Base-by-base conservation (phyloP, 2,113 vertebrate genomes). In the Capreolus pygargus region DNA sequence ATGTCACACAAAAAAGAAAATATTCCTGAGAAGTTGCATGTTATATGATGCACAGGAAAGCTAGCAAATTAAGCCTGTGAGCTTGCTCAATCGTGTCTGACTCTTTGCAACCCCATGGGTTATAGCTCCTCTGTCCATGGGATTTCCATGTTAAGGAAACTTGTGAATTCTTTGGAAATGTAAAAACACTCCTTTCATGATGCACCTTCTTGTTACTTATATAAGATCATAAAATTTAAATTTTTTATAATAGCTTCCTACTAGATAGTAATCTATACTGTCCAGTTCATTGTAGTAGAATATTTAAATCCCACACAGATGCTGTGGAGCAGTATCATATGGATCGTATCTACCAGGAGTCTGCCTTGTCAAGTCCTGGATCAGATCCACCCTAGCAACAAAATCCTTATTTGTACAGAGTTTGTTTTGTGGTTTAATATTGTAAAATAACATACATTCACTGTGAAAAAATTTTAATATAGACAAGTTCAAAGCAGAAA, bases 261-360 rank as follows among this genome's bases (percentile, higher is more conserved):
- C 74, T 54, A 74, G 45, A 19, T 79, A 45, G 57, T 45, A 92
- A 81, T 27, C 64, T 86, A 6, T 25, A 45, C 50, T 79, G 27
- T 39, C 52, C 70, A 52, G 12, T 70, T 85, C 28, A 19, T 76
- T 7, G 4, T 15, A 19, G 13, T 28, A 28, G 19, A 23, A 19
- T 28, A 39, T 57, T 50, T 61, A 39, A 30, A 70, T 70, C 28
- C 76, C 55, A 61, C 57, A 27, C 58, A 74, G 95, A 3, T 17
- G 39, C 25, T 1, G 2, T 5, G 50, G 47, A 52, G 10, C 13
- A 30, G 23, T 1, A 1, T 9, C 30, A 12, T 2, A 33, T 1
- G 1, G 57, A 45, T 2, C 50, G 36, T 10, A 27, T 6, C 27
- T 10, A 82, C 6, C 8, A 5, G 45, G 30, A 55, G 30, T 28